Base-by-base conservation (phyloP, 2,797 vertebrate species). In the Xenopus petersii region DNA sequence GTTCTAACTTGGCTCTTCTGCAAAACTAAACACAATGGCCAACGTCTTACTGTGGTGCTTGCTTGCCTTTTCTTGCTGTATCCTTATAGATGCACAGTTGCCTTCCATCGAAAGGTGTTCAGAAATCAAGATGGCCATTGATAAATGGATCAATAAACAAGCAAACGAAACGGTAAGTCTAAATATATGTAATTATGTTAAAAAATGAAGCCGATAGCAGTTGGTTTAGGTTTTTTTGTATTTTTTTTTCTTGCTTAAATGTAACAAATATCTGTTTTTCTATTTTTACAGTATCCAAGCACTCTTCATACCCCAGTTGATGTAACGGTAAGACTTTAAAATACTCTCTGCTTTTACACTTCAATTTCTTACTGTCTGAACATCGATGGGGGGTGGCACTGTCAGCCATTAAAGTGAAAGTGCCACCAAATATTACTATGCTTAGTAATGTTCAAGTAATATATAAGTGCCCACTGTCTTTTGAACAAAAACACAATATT, bases 1-100 rank as follows among this genome's bases (percentile, higher is more conserved):
- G 81, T 66, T 82, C 81, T 66, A 81, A 77, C 47, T 79, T 75
- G 74, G 71, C 16, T 64, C 51, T 60, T 33, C 16, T 55, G 13
- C 49, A 60, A 74, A 77, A 64, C 64, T 80, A 81, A 79, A 67
- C 73, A 81, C n/a, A 71, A 93, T 93, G 92, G 91, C 92, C 87
- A 94, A 86, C 84, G 82, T 83, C 54, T 30, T 90, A 59, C 42
- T 90, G 78, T 85, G 85, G 75, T 91, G 84, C 81, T 80, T 95
- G 75, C 42, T 94, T 36, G 83, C 90, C 84, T 73, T 90, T 81
- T 86, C 82, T 73, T 91, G 67, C 21, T 79, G 82, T 67, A n/a
- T 80, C 33, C 76, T 49, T 11, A 54, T 47, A 51, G 71, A 73
- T 80, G 17, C 67, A 36, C 0, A 60, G 4, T 0, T 54, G 49